Percentiles rank a stretch among this genome's conserved stretches.
Evolutionary conservation across 2,797 vertebrate species (phyloP).

Genomic region (Pangasius larnaudii): DNA sequence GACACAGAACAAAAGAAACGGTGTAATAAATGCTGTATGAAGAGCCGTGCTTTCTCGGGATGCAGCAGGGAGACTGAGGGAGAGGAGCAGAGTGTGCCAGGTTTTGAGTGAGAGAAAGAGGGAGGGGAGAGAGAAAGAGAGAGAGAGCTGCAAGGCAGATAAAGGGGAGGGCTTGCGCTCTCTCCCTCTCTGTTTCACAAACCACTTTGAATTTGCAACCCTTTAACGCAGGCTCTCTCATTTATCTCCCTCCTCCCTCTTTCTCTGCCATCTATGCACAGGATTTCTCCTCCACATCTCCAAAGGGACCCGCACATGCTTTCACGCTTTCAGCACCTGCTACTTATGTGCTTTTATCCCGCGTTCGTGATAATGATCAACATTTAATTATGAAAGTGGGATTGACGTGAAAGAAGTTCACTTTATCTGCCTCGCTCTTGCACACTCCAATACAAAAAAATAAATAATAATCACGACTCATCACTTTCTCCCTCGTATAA

Average conservation of each 20-base stretch:
- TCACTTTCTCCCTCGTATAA: not conserved
- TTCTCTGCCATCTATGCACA: constrained; percentile 19
- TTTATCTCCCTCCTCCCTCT: constrained; percentile 57
- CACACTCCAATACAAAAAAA: not conserved
- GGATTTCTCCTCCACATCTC: constrained; percentile 36
- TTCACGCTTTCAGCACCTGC: constrained; percentile 9
- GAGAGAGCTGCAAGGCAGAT: constrained; percentile 36
- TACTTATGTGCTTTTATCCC: not conserved
- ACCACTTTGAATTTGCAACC: constrained; percentile 70
- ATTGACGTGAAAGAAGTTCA: not conserved
- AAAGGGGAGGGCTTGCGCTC: constrained; percentile 50
- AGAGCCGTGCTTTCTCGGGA: constrained; percentile 57
- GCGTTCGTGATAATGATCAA: constrained; percentile 9
- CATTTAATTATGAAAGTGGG: constrained; percentile 15
- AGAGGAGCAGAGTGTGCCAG: constrained; percentile 55
- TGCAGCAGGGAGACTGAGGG: constrained; percentile 69
- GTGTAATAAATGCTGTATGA: constrained; percentile 16
- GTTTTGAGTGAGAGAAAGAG: constrained; percentile 53
- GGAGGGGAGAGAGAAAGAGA: constrained; percentile 22
- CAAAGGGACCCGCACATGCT: constrained; percentile 8
- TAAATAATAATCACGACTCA: not conserved
- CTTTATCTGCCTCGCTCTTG: not conserved
- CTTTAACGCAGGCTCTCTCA: constrained; percentile 62
- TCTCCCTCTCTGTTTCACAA: constrained; percentile 67
- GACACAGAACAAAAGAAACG: constrained; percentile 43